phyloP scores from a whole-genome alignment of 92 coral and sea anemone genomes.

The Paragorgia papillata region DNA sequence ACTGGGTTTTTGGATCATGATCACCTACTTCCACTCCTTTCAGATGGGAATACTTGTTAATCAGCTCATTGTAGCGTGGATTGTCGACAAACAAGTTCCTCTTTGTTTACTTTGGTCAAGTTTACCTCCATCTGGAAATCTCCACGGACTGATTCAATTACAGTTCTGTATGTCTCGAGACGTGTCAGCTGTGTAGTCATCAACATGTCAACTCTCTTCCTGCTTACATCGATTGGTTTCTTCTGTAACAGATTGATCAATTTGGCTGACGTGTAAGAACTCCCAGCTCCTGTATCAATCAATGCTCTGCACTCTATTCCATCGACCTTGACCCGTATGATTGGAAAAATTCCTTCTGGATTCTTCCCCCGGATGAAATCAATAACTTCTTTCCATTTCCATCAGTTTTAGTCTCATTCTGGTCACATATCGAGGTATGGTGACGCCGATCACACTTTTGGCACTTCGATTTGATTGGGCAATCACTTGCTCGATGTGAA shows the following conservation, averaged over 20 bases:
- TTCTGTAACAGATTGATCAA: background rate
- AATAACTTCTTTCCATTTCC: no score
- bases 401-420: no score
- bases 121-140: no score
- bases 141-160: no score
- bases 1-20: background rate
- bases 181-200: no score
- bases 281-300: slow-evolving; percentile 16
- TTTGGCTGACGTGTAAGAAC: slow-evolving; percentile 14
- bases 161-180: no score
- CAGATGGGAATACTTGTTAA: background rate
- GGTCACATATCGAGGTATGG: slow-evolving; percentile 32
- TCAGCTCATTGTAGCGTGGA: background rate
- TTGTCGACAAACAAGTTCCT: background rate
- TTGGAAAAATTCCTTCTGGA: background rate
- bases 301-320: slow-evolving; percentile 3
- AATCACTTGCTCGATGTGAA: slow-evolving; percentile 1
- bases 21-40: background rate
- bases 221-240: slow-evolving; percentile 1
- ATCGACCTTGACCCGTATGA: slow-evolving; percentile 3
- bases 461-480: background rate
- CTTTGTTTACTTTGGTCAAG: background rate
- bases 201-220: background rate
- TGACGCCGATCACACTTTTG: slow-evolving; percentile 43
- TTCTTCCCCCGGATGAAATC: slow-evolving; percentile 4